These are phyloP conservation scores for Dicentrarchus labrax DNA, from an alignment of 2,113 vertebrate genomes.

Conservation along the genomic window DNA sequence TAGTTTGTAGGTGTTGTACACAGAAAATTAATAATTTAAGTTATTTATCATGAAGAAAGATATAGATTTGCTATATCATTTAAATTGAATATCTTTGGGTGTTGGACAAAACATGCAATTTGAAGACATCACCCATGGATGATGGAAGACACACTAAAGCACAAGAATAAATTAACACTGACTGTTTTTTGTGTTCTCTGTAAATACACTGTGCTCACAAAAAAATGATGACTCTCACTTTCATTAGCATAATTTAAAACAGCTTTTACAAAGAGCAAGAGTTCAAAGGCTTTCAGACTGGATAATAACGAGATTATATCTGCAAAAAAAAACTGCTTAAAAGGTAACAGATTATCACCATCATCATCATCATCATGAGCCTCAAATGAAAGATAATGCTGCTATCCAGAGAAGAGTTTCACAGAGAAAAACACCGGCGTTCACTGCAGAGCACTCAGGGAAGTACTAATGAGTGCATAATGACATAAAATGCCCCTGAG, in stretches of 20 bases:
- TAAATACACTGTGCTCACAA: background rate
- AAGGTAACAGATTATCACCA: conserved; percentile 26
- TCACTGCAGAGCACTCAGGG: conserved; percentile 17
- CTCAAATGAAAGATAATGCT: conserved; percentile 29
- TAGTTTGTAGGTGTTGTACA: too few species aligned
- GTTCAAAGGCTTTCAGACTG: conserved; percentile 42
- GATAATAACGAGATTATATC: conserved; percentile 24
- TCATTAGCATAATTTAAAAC: conserved; percentile 52
- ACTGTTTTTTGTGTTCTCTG: background rate
- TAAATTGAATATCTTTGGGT: background rate
- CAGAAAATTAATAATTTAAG: too few species aligned
- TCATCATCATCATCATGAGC: background rate
- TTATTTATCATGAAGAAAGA: too few species aligned
- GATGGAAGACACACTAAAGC: too few species aligned
- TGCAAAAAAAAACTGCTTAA: background rate
- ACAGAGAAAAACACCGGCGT: conserved; percentile 12
- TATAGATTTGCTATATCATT: too few species aligned
- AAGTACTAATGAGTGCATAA: conserved; percentile 47
- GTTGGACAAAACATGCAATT: background rate
- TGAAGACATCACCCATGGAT: background rate
- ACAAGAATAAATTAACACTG: background rate
- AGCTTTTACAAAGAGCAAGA: conserved; percentile 31
- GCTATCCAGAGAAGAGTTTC: conserved; percentile 1
- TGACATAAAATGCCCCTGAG: conserved; percentile 44
- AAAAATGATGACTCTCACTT: conserved; percentile 11